These are phyloP conservation scores for Sycophila sp. DNA, from an alignment of 1,140 invertebrate genomes.

Conservation along the genomic window DNA sequence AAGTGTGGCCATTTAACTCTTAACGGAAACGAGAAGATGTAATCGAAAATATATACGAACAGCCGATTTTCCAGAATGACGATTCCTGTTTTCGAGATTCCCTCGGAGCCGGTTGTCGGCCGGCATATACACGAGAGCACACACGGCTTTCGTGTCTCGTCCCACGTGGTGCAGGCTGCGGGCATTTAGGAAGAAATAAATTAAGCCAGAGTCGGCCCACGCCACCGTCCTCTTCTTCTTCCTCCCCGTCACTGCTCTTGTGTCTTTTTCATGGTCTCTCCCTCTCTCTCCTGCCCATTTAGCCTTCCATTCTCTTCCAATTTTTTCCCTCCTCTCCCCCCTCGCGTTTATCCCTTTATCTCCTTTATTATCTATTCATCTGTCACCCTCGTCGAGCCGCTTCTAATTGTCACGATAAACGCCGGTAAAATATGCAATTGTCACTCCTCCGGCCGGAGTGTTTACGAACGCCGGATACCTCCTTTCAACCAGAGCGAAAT, in stretches of 20 bases:
- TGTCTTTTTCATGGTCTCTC: neutral
- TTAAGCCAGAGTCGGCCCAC: slow-evolving; percentile 38
- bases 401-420: no score
- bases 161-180: slow-evolving; percentile 32
- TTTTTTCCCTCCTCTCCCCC: neutral
- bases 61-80: no score
- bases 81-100: neutral
- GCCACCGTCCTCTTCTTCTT: slow-evolving; percentile 9
- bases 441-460: no score
- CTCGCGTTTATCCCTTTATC: neutral
- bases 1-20: no score
- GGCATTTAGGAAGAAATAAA: slow-evolving; percentile 42
- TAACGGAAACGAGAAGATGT: no score
- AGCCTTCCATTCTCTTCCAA: neutral
- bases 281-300: neutral
- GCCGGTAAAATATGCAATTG: no score
- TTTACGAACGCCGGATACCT: no score
- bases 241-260: neutral
- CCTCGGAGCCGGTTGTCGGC: neutral
- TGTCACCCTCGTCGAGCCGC: no score
- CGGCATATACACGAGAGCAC: neutral
- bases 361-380: no score
- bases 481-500: no score
- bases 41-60: no score
- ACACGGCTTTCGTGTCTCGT: slow-evolving; percentile 26